phyloP scores from a whole-genome alignment of 2,797 vertebrate species.

The Helarctos malayanus region DNA sequence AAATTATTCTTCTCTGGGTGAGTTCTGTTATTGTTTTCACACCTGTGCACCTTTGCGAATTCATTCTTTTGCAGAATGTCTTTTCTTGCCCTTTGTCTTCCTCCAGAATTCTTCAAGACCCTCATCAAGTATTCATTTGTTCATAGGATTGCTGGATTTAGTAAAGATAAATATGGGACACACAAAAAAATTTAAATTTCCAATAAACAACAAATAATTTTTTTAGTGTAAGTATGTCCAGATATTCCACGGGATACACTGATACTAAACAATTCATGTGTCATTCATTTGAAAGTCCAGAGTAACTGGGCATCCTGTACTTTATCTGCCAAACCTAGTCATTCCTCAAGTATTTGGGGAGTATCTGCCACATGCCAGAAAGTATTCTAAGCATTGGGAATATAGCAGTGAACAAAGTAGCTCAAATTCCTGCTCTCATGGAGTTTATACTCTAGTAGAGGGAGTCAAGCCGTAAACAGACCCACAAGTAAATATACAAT shows the following conservation, averaged over 20 bases:
- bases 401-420: background rate
- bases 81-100: constrained; percentile 17
- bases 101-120: background rate
- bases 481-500: background rate
- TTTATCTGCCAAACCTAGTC: constrained; percentile 31
- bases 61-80: background rate
- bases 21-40: background rate
- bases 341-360: constrained; percentile 44
- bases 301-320: background rate
- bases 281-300: background rate
- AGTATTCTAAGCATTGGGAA: background rate
- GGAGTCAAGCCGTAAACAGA: background rate
- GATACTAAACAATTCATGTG: background rate
- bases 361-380: background rate
- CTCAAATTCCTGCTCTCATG: background rate
- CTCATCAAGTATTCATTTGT: background rate
- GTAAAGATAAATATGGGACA: constrained; percentile 42
- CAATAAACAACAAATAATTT: constrained; percentile 38
- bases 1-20: background rate
- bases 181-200: constrained; percentile 36
- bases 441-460: background rate
- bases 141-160: background rate
- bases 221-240: constrained; percentile 31
- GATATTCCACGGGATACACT: background rate
- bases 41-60: background rate